phyloP scores from a whole-genome alignment of 2,888 invertebrate species.

The Meta bourneti region DNA sequence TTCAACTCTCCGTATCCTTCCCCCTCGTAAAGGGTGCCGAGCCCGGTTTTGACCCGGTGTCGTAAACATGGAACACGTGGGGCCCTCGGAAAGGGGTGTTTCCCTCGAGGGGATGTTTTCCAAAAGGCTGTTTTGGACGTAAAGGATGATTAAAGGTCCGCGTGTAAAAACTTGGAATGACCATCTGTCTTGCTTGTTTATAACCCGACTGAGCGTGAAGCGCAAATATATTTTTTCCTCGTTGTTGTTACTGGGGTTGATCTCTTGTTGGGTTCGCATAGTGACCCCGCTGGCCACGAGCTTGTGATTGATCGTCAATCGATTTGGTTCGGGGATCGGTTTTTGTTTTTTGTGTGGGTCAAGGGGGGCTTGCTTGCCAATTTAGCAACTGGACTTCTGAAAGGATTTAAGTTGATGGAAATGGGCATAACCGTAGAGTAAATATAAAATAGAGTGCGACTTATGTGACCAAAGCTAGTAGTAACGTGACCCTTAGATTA shows the following conservation, averaged over 20 bases:
- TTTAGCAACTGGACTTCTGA: not conserved
- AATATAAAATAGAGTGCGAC: no score
- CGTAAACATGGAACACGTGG: constrained; percentile 40
- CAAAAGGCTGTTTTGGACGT: constrained; percentile 21
- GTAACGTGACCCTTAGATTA: no score
- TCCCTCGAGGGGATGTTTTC: constrained; percentile 8
- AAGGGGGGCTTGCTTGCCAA: no score
- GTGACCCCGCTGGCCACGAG: constrained; percentile 3
- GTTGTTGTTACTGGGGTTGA: not conserved
- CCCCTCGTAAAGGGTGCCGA: not conserved
- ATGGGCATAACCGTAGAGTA: no score
- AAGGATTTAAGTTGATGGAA: not conserved
- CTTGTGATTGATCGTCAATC: not conserved
- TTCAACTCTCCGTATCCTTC: constrained; percentile 38
- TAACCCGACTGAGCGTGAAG: not conserved
- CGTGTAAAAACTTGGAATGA: not conserved
- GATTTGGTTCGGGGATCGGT: not conserved
- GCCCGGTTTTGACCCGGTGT: constrained; percentile 1
- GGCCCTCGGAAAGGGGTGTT: constrained; percentile 17
- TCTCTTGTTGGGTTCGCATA: not conserved
- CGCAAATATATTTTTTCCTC: constrained; percentile 20
- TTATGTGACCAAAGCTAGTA: no score
- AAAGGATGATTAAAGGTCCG: constrained; percentile 18
- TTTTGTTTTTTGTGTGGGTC: not conserved
- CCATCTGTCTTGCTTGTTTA: constrained; percentile 56